Conservation (phyloP, 2,888 invertebrate genomes). For the Tetropium fuscum region DNA sequence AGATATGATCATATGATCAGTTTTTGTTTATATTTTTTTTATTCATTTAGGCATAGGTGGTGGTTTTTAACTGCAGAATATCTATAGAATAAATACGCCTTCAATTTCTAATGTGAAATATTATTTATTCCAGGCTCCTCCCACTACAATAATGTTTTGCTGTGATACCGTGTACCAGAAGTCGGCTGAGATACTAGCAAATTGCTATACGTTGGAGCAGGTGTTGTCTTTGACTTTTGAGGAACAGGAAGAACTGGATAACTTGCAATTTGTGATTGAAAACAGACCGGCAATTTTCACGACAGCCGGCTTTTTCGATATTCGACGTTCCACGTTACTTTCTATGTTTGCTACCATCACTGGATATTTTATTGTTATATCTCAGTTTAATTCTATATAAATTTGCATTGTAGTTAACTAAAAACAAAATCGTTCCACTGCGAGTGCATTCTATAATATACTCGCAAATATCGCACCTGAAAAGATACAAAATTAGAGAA, state of each 20-base stretch:
- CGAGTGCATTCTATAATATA: too few relatives aligned
- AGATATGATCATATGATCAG: too few relatives aligned
- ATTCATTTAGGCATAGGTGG: too few relatives aligned
- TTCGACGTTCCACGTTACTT: neutral
- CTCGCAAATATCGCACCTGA: too few relatives aligned
- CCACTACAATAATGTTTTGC: conserved; percentile 2
- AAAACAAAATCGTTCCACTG: too few relatives aligned
- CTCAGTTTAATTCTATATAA: conserved; percentile 11
- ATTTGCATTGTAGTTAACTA: too few relatives aligned
- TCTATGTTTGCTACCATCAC: neutral
- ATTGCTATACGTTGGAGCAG: neutral
- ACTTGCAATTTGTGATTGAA: neutral
- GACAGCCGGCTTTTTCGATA: conserved; percentile 9
- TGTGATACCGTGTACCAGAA: neutral
- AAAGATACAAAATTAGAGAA: too few relatives aligned
- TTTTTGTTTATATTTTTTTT: too few relatives aligned
- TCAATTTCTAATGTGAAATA: too few relatives aligned
- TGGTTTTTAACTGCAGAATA: too few relatives aligned
- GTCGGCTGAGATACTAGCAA: neutral
- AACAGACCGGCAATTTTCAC: neutral
- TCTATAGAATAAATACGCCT: too few relatives aligned
- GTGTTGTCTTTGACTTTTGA: neutral
- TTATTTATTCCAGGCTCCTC: conserved; percentile 9
- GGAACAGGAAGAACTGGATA: conserved; percentile 7
- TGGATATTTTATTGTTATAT: conserved; percentile 10